Conservation (phyloP, 1,140 invertebrate species). For the Coenobita brevimanus region DNA sequence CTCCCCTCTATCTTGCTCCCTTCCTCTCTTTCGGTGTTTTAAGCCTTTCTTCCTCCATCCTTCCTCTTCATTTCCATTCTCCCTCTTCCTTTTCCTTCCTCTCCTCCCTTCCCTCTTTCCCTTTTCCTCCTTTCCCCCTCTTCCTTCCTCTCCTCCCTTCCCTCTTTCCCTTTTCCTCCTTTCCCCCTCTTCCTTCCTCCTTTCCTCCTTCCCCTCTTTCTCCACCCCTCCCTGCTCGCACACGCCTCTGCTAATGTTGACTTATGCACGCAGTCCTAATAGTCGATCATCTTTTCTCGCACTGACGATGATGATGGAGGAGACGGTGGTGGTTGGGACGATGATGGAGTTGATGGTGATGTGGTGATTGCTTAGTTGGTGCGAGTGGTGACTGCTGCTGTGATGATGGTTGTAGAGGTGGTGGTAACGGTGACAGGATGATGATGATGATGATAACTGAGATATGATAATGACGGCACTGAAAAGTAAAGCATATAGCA, state of each 20-base stretch:
- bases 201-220: not conserved
- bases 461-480: too few species aligned
- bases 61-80: not conserved
- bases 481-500: too few species aligned
- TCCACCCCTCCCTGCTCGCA: not conserved
- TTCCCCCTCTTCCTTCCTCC: not conserved
- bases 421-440: not conserved
- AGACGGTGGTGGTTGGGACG: not conserved
- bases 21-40: not conserved
- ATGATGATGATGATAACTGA: too few species aligned
- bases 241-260: conserved; percentile 25
- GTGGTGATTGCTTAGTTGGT: not conserved
- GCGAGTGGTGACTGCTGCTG: not conserved
- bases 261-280: conserved; percentile 12
- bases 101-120: too few species aligned
- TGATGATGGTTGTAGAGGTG: not conserved
- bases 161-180: not conserved
- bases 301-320: not conserved
- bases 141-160: not conserved
- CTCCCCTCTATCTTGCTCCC: not conserved
- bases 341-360: too few species aligned
- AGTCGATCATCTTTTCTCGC: not conserved
- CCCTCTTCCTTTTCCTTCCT: not conserved
- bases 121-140: not conserved
- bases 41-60: not conserved